Percentiles rank a stretch among this genome's conserved stretches.
These are phyloP conservation scores for Bagarius yarrelli DNA, from an alignment of 2,113 vertebrate genomes.

Conservation along the genomic window DNA sequence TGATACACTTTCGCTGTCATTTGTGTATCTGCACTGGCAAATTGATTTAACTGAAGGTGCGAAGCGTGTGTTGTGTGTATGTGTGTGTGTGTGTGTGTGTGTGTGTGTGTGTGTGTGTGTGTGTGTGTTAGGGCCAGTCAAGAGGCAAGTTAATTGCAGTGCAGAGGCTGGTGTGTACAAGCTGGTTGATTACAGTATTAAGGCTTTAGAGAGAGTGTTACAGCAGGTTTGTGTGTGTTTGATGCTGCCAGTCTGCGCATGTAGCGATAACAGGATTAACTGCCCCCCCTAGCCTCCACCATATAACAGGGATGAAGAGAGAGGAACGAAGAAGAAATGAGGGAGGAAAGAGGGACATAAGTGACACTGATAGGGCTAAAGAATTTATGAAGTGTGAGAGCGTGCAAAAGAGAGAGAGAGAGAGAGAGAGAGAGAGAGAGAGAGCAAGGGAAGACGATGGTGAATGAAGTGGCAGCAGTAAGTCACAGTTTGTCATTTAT, in stretches of 20 bases:
- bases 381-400: slow-evolving; percentile 52
- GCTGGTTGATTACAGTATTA: slow-evolving; percentile 52
- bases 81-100: slow-evolving; percentile 25
- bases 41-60: slow-evolving; percentile 37
- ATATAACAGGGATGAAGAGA: slow-evolving; percentile 61
- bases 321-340: slow-evolving; percentile 45
- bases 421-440: slow-evolving; percentile 18
- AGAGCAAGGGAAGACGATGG: slow-evolving; percentile 1
- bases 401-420: slow-evolving; percentile 38
- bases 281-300: slow-evolving; percentile 62
- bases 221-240: slow-evolving; percentile 50
- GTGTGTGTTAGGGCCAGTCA: slow-evolving; percentile 14
- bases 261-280: slow-evolving; percentile 74
- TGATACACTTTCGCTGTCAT: slow-evolving; percentile 17
- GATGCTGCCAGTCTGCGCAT: slow-evolving; percentile 67
- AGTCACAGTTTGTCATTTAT: slow-evolving; percentile 44
- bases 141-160: slow-evolving; percentile 52
- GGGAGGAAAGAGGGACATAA: slow-evolving; percentile 51
- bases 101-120: slow-evolving; percentile 23
- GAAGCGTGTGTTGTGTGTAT: slow-evolving; percentile 19
- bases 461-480: slow-evolving; percentile 28
- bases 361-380: slow-evolving; percentile 60
- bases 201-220: slow-evolving; percentile 42
- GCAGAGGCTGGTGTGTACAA: slow-evolving; percentile 44
- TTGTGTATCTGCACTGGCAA: slow-evolving; percentile 35